phyloP scores from a whole-genome alignment of 2,888 invertebrate species.

The Magallana nippona region DNA sequence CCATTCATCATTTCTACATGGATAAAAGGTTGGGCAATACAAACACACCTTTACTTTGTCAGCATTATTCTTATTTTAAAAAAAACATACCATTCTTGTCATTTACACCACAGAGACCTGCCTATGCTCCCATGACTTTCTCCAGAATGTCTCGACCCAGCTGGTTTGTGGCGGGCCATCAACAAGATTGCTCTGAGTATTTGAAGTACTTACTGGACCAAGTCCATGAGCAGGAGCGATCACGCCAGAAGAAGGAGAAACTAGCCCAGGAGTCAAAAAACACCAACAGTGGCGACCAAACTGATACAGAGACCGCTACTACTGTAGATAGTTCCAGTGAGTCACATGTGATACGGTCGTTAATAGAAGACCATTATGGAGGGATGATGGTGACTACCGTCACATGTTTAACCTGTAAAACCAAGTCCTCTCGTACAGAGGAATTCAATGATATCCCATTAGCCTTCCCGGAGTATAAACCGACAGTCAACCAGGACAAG shows the following conservation, averaged over 20 bases:
- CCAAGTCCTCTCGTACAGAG: slow-evolving; percentile 87
- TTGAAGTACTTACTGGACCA: slow-evolving; percentile 87
- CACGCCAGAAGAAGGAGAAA: slow-evolving; percentile 41
- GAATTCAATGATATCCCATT: slow-evolving; percentile 87
- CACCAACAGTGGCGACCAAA: slow-evolving; percentile 38
- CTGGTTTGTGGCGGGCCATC: slow-evolving; percentile 88
- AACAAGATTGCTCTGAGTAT: slow-evolving; percentile 94
- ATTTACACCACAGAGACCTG: slow-evolving; percentile 80
- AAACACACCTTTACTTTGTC: too few relatives aligned
- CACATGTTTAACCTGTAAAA: slow-evolving; percentile 87
- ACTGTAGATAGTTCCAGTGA: not conserved
- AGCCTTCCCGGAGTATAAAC: slow-evolving; percentile 76
- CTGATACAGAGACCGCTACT: slow-evolving; percentile 22
- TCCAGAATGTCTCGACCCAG: slow-evolving; percentile 87
- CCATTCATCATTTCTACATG: too few relatives aligned
- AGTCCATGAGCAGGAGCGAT: slow-evolving; percentile 86
- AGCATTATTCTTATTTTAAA: too few relatives aligned
- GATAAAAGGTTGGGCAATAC: too few relatives aligned
- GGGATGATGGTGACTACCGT: slow-evolving; percentile 88
- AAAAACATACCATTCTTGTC: not conserved
- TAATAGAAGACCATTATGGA: slow-evolving; percentile 88
- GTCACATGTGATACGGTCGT: slow-evolving; percentile 63
- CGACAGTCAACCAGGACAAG: slow-evolving; percentile 53
- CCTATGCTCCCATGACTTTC: slow-evolving; percentile 87
- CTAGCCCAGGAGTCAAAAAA: slow-evolving; percentile 35